phyloP scores from a whole-genome alignment of 2,888 invertebrate species.

The Drosophila recens region DNA sequence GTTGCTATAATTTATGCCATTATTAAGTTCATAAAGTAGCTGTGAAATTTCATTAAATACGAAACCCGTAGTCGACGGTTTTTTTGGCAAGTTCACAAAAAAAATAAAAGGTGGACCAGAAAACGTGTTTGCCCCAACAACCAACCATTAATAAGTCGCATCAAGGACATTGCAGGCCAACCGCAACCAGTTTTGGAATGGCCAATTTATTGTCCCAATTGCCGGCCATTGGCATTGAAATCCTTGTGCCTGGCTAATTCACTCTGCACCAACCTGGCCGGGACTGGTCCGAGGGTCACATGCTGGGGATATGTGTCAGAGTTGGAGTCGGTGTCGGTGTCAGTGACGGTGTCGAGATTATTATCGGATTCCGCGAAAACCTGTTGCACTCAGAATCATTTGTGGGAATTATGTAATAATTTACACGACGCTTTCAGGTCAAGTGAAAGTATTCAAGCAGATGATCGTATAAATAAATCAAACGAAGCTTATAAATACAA shows the following conservation, averaged over 20 bases:
- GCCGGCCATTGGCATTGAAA: conserved; percentile 76
- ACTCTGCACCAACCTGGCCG: conserved; percentile 22
- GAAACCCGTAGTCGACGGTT: conserved; percentile 20
- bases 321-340: conserved; percentile 1
- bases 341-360: conserved; percentile 19
- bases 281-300: conserved; percentile 62
- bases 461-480: conserved; percentile 12
- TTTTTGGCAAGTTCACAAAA: conserved; percentile 7
- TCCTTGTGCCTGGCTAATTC: conserved; percentile 55
- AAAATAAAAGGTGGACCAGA: conserved; percentile 40
- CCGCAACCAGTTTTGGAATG: conserved; percentile 63
- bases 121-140: conserved; percentile 63
- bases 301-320: conserved; percentile 12
- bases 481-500: conserved; percentile 6
- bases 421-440: conserved; percentile 45
- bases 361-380: conserved; percentile 64
- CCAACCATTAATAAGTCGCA: conserved; percentile 59
- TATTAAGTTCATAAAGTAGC: conserved; percentile 57
- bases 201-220: conserved; percentile 71
- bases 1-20: conserved; percentile 33
- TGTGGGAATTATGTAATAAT: conserved; percentile 67
- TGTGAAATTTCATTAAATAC: conserved; percentile 55
- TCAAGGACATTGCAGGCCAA: conserved; percentile 67
- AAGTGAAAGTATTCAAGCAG: conserved; percentile 44
- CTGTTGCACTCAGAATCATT: conserved; percentile 68